phyloP scores from a whole-genome alignment of 2,797 vertebrate species.

The Sphenodon punctatus region DNA sequence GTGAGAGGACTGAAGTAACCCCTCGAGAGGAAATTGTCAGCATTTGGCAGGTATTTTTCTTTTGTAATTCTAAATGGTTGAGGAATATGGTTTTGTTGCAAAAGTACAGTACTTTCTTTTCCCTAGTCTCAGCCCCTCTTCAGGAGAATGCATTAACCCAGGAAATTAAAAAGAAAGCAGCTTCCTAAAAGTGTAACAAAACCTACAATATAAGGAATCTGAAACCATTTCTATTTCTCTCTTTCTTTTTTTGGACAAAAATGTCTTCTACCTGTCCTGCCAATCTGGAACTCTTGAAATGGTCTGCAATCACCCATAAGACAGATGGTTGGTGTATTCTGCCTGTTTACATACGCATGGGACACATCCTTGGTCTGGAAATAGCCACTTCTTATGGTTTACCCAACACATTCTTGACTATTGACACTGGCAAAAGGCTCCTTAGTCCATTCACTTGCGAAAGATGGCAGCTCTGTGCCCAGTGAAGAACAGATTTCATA shows the following conservation, averaged over 20 bases:
- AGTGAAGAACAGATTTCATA: background rate
- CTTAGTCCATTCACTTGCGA: background rate
- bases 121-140: background rate
- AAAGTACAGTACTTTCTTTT: background rate
- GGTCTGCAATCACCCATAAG: background rate
- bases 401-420: background rate
- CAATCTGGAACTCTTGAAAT: rapidly evolving
- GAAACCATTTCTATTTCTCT: background rate
- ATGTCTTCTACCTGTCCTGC: too few relatives aligned
- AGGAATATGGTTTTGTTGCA: background rate
- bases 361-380: background rate
- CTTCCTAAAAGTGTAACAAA: background rate
- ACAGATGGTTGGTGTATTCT: background rate
- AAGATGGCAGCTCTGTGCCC: background rate
- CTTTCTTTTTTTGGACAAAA: too few relatives aligned
- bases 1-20: background rate
- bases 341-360: background rate
- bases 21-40: background rate
- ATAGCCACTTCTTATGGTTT: background rate
- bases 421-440: background rate
- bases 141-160: background rate
- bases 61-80: background rate
- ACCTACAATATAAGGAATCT: background rate
- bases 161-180: background rate
- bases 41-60: background rate